Conservation (phyloP, 2,797 vertebrate species). For the Periparus ater region DNA sequence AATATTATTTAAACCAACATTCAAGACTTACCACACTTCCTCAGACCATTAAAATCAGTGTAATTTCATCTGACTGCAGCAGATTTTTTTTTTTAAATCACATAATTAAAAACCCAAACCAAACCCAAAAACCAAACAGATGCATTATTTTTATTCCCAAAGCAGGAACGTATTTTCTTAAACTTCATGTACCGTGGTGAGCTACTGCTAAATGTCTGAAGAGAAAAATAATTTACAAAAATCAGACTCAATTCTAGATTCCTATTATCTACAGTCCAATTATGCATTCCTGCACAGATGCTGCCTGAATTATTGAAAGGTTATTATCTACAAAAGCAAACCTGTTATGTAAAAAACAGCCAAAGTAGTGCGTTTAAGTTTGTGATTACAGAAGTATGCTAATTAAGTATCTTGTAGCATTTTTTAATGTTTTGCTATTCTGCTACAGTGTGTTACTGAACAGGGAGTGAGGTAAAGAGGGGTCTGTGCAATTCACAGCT, state of each 20-base stretch:
- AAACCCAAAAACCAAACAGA: background rate
- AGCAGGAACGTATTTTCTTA: background rate
- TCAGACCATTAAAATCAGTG: background rate
- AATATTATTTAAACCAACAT: background rate
- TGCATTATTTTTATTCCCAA: background rate
- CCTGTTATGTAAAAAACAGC: constrained; percentile 43
- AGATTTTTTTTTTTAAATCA: background rate
- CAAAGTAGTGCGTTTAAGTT: constrained; percentile 61
- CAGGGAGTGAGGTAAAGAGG: background rate
- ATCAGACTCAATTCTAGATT: constrained; percentile 34
- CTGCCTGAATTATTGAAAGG: constrained; percentile 61
- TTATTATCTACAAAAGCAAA: constrained; percentile 63
- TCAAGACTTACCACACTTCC: background rate
- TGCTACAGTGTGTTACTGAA: constrained; percentile 19
- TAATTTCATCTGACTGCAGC: background rate
- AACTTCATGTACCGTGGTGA: background rate
- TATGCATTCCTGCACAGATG: constrained; percentile 57
- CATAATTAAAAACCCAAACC: background rate
- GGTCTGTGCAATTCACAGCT: background rate
- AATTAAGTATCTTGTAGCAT: constrained; percentile 60
- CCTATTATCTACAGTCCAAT: constrained; percentile 54
- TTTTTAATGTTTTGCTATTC: constrained; percentile 39
- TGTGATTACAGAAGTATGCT: constrained; percentile 58
- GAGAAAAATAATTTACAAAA: constrained; percentile 46
- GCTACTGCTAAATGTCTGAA: constrained; percentile 2